These are phyloP conservation scores for Nomada hirtipes DNA, from an alignment of 2,888 invertebrate species.

Conservation along the genomic window DNA sequence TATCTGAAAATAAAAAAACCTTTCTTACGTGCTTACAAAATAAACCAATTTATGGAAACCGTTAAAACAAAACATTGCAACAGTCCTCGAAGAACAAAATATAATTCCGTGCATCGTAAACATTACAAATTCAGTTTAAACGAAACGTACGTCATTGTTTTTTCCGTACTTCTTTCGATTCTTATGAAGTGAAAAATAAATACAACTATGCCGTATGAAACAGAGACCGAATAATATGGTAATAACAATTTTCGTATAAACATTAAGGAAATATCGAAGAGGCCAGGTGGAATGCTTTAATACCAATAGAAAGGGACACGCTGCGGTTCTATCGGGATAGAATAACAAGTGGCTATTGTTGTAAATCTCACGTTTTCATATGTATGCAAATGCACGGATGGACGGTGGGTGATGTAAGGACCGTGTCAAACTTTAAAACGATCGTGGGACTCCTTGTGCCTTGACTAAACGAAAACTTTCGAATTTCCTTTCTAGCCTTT, in stretches of 20 bases:
- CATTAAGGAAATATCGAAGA: conserved; percentile 7
- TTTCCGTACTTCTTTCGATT: background rate
- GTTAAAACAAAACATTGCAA: background rate
- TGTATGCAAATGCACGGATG: conserved; percentile 28
- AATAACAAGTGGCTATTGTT: conserved; percentile 20
- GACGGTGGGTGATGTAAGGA: conserved; percentile 5
- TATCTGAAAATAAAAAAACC: no score
- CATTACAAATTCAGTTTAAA: background rate
- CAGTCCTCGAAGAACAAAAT: background rate
- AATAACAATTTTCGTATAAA: conserved; percentile 19
- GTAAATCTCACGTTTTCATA: conserved; percentile 38
- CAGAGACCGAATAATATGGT: background rate
- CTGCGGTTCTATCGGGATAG: background rate
- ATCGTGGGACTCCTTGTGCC: background rate
- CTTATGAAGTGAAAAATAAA: background rate
- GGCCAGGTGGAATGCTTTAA: background rate
- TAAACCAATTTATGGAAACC: no score
- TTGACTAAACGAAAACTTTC: conserved; percentile 13
- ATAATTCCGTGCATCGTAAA: background rate
- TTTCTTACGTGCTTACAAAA: background rate
- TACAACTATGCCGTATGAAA: background rate
- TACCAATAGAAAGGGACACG: background rate
- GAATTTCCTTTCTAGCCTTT: conserved; percentile 14
- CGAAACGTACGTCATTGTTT: background rate
- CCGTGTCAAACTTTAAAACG: conserved; percentile 27